Evolutionary conservation across 2,113 vertebrate species (phyloP).

Genomic region (Noturus placidus): DNA sequence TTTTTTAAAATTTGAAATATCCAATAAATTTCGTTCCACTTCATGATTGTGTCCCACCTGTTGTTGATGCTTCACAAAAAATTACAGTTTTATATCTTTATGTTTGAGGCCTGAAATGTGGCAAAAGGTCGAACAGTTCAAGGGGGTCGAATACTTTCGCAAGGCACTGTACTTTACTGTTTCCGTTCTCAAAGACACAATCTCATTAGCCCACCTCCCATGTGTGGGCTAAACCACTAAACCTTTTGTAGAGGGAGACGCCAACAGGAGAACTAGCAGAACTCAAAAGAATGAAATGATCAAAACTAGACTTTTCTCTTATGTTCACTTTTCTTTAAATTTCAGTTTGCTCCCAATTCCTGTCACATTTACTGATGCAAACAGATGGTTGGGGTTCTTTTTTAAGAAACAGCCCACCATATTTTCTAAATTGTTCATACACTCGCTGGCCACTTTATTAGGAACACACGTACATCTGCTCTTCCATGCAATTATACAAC

Average conservation of each 20-base stretch:
- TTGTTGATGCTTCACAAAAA: no score
- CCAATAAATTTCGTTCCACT: no score
- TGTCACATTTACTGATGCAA: conserved; percentile 2
- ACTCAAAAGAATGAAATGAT: neutral
- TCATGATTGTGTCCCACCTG: no score
- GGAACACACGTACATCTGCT: neutral
- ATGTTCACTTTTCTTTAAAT: neutral
- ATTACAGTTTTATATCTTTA: no score
- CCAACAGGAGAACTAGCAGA: neutral
- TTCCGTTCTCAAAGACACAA: neutral
- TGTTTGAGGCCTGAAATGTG: no score
- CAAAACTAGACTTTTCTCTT: neutral
- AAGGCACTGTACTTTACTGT: no score
- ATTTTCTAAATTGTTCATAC: neutral
- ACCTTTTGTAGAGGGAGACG: neutral
- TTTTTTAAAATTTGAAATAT: no score
- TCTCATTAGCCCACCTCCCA: neutral
- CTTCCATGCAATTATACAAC: neutral
- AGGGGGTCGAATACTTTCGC: no score
- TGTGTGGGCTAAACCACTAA: neutral
- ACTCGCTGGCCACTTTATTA: neutral
- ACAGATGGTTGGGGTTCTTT: neutral
- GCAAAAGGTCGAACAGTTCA: no score
- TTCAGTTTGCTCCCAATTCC: neutral
- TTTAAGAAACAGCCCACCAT: neutral